Base-by-base conservation (phyloP, 2,888 invertebrate species). In the Plebejus argus region DNA sequence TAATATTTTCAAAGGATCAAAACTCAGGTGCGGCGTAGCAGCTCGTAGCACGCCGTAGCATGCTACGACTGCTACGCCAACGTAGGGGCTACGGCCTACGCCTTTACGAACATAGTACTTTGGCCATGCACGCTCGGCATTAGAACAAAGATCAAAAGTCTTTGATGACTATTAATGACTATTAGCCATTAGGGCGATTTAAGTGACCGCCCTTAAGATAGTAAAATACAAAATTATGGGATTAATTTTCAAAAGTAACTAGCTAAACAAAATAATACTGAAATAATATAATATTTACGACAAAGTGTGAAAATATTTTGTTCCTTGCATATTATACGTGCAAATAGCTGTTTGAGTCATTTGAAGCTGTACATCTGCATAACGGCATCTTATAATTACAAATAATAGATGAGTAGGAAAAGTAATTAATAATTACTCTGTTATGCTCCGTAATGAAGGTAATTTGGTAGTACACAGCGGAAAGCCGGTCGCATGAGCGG, bases 381-480 rank as follows among this genome's bases (percentile, higher is more conserved):
- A 79, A 80, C 78, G 78, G 81, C 77, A 78, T 72, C 78, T 79
- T 79, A 77, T 78, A 78, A 81, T 78, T 79, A 79, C 72, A 78
- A 81, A 82, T 82, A 83, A 81, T 80, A 81, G 81, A 79, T 71
- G 82, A 83, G 82, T 82, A 84, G 71, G 84, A 84, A 87, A 87
- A 86, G 83, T 86, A 87, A 89, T 88, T 87, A 88, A 83, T 85
- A 86, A 86, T 85, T 83, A 86, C 84, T 84, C 83, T 85, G 85
- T 86, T 86, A 86, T 86, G 82, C 84, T 82, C 82, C 82, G 86
- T 86, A 88, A 89, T 86, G 84, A 87, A 87, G 86, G 88, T 89
- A 89, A 89, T 88, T 89, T 83, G 83, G 85, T 85, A 80, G 84
- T 84, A 84, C 83, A 85, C 85, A 84, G 82, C 83, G 85, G 28